These are phyloP conservation scores for Ascaphus truei DNA, from an alignment of 2,113 vertebrate species.

Conservation along the genomic window DNA sequence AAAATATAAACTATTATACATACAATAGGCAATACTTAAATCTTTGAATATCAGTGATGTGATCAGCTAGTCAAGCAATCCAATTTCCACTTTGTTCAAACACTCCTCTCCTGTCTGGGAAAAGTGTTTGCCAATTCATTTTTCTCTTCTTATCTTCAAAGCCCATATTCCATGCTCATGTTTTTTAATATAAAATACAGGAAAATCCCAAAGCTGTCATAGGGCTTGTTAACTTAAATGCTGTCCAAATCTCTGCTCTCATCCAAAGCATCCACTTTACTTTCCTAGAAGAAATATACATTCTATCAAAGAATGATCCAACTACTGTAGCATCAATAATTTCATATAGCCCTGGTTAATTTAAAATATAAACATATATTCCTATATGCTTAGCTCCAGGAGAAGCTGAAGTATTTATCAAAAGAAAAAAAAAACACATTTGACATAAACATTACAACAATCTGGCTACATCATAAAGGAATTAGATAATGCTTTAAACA, in stretches of 20 bases:
- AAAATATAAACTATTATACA: constrained; percentile 48
- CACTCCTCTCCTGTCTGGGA: constrained; percentile 48
- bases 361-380: neutral
- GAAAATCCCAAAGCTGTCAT: constrained; percentile 50
- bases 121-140: constrained; percentile 58
- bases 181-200: constrained; percentile 55
- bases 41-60: constrained; percentile 49
- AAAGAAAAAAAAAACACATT: no score
- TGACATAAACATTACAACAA: no score
- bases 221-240: constrained; percentile 46
- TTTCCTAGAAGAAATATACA: constrained; percentile 41
- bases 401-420: no score
- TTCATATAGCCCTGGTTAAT: neutral
- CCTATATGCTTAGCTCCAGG: no score
- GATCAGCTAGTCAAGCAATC: constrained; percentile 51
- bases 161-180: constrained; percentile 44
- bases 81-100: constrained; percentile 56
- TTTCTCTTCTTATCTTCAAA: constrained; percentile 61
- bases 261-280: constrained; percentile 25
- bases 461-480: no score
- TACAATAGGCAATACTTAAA: constrained; percentile 33
- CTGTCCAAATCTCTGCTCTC: constrained; percentile 34
- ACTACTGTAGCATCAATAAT: constrained; percentile 19
- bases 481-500: no score
- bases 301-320: constrained; percentile 20